phyloP scores from a whole-genome alignment of 2,113 vertebrate species.

The Elephas maximus region DNA sequence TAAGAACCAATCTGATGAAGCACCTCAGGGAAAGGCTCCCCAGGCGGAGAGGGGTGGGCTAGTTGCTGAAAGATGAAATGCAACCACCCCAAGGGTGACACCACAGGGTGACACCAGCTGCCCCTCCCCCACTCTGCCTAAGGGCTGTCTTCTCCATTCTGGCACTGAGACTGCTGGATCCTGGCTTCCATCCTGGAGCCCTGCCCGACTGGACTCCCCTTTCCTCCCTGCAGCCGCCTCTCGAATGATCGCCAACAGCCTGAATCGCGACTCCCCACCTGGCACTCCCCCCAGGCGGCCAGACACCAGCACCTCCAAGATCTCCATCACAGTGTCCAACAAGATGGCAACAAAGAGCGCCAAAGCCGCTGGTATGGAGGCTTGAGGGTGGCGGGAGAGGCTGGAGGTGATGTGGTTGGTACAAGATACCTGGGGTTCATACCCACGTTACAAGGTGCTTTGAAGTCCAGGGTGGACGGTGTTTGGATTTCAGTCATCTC shows the following conservation, averaged over 20 bases:
- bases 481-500: neutral
- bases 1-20: neutral
- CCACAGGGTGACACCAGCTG: neutral
- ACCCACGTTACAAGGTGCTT: neutral
- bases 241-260: slow-evolving; percentile 96
- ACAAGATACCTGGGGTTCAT: neutral
- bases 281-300: slow-evolving; percentile 90
- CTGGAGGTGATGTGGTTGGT: neutral
- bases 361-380: slow-evolving; percentile 90
- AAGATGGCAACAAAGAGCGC: slow-evolving; percentile 89
- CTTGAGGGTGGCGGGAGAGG: neutral
- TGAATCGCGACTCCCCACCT: slow-evolving; percentile 94
- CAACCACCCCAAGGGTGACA: neutral
- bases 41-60: neutral
- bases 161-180: neutral
- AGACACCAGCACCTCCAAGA: slow-evolving; percentile 89
- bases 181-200: neutral
- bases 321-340: slow-evolving; percentile 96
- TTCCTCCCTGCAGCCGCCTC: slow-evolving; percentile 91
- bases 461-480: neutral
- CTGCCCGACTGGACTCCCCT: neutral
- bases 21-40: neutral
- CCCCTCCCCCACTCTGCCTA: neutral
- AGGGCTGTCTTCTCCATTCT: neutral
- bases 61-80: neutral